A percentile compares a stretch with the other conserved stretches of the same genome.
These are phyloP conservation scores for Oscarella lobularis DNA, from an alignment of 37 sponge, comb jelly and placozoan species.

Conservation along the genomic window DNA sequence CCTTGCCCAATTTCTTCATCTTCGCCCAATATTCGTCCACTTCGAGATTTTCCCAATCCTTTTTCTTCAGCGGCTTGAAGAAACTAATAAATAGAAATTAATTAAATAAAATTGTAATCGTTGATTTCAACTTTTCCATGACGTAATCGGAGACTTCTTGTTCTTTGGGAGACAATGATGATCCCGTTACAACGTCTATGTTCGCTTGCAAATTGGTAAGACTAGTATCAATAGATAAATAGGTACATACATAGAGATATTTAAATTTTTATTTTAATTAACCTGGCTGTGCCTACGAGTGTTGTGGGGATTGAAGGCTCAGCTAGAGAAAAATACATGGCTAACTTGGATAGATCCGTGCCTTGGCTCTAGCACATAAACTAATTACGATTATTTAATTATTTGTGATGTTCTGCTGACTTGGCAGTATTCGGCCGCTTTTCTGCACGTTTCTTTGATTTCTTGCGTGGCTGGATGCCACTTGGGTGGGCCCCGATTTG, in stretches of 20 bases:
- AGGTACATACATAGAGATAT: not conserved
- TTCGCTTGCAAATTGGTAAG: conserved; percentile 24
- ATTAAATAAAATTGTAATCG: not conserved
- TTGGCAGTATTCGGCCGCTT: conserved; percentile 55
- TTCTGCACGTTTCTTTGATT: conserved; percentile 41
- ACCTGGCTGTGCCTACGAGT: conserved; percentile 35
- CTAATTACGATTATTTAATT: not conserved
- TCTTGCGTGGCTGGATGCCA: conserved; percentile 78
- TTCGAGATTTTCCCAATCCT: conserved; percentile 57
- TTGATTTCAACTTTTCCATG: not conserved
- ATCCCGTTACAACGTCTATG: conserved; percentile 14
- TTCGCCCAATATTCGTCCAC: conserved; percentile 17
- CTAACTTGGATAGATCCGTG: conserved; percentile 56
- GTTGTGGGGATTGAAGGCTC: conserved; percentile 27
- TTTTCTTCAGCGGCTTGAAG: conserved; percentile 23
- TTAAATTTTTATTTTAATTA: not conserved
- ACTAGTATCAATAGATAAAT: not conserved
- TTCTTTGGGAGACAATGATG: conserved; percentile 34
- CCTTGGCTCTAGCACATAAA: conserved; percentile 11
- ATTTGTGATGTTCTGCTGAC: not conserved
- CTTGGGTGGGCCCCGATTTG: conserved; percentile 18
- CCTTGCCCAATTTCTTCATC: not conserved
- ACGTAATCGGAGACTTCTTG: conserved; percentile 26
- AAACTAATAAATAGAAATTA: not conserved
- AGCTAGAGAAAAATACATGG: conserved; percentile 28